Evolutionary conservation across 2,113 vertebrate genomes (phyloP), one percentile per base, ranked within the genome.

Genomic region (Diadophis punctatus): DNA sequence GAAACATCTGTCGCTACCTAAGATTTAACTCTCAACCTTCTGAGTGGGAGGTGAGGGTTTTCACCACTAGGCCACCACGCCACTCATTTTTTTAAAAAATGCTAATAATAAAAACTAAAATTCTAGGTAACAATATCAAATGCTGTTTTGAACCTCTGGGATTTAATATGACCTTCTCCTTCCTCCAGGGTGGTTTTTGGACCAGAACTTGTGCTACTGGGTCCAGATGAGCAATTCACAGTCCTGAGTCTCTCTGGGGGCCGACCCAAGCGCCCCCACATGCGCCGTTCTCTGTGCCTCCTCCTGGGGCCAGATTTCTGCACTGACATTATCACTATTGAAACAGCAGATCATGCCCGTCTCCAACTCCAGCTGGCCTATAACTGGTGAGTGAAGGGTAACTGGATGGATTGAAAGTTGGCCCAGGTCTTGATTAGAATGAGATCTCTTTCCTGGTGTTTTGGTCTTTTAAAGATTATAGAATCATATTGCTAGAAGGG

Each of bases 301-400:
- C 98, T 98, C 93, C 97, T 99, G 1, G 99, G 98, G 0, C 98
- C 99, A 0, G 98, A 99, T 97, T 99, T 99, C 97, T 99, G 97
- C 92, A 98, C 98, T 0, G 99, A 99, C 51, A 96, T 99, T 94
- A 98, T 99, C 97, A 98, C 97, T 95, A 98, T 99, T 0, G 98
- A 99, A 94, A 99, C 98, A 0, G 98, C 98, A 0, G 98, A 99
- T 96, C 99, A 99, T 0, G 99, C 98, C 92, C 97, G 98, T 0
- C 98, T 99, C 93, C 98, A 99, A 95, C 98, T 99, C 87, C 98
- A 99, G 96, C 98, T 99, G 0, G 98, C 98, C 84, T 99, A 99
- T 96, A 99, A 99, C 97, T 99, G 99, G 98, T 99, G 93, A 27
- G 93, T 4, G 46, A 14, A 22, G 2, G 34, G 4, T 30, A 4